phyloP scores from a whole-genome alignment of 2,888 invertebrate genomes.

The Meghimatium bilineatum region DNA sequence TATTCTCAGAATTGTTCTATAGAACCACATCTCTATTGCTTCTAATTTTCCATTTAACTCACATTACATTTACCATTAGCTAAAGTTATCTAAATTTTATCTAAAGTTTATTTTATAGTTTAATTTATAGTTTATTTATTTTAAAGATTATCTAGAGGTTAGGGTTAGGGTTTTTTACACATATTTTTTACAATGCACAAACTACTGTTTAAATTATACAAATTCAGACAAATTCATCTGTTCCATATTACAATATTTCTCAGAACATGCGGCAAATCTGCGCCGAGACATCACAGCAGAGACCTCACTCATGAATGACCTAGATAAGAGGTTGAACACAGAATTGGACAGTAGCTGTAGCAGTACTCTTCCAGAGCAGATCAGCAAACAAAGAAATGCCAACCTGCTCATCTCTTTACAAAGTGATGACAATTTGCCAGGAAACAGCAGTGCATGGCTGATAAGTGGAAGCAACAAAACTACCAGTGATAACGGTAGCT shows the following conservation, averaged over 20 bases:
- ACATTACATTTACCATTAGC: no score
- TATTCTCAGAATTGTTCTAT: no score
- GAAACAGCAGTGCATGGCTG: constrained; percentile 64
- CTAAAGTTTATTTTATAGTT: no score
- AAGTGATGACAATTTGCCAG: constrained; percentile 67
- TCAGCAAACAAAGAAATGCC: constrained; percentile 64
- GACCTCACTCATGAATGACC: constrained; percentile 73
- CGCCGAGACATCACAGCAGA: constrained; percentile 72
- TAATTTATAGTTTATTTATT: no score
- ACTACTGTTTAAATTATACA: no score
- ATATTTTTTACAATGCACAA: no score
- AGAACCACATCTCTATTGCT: no score
- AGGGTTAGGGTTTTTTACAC: no score
- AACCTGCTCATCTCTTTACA: constrained; percentile 69
- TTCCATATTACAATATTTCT: not conserved
- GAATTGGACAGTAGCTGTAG: constrained; percentile 68
- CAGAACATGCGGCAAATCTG: constrained; percentile 60
- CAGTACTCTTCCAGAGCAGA: constrained; percentile 63
- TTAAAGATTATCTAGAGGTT: no score
- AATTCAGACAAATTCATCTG: no score
- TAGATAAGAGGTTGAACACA: constrained; percentile 69
- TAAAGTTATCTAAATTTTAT: no score
- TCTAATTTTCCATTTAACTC: no score
- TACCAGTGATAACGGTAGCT: constrained; percentile 68
- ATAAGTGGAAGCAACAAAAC: constrained; percentile 68